Evolutionary conservation across 2,888 invertebrate genomes (phyloP), one percentile per base, ranked within the genome.

Genomic region (Argyresthia albistria): DNA sequence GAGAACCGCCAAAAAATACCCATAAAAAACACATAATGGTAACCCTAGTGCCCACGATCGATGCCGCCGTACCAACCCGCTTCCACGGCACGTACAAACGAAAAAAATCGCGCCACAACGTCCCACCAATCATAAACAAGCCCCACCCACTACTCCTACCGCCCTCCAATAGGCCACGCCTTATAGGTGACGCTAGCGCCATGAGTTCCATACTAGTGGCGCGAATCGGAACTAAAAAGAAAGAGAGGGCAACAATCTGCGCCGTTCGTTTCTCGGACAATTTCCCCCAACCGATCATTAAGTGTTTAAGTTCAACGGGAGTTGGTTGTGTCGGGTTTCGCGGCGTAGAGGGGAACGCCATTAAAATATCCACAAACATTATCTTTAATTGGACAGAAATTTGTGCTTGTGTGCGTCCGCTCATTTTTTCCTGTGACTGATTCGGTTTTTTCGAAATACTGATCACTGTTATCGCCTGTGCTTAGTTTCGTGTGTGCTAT

Each of bases 291-390:
- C 87, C 80, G 79, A 76, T 87, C 87, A 87, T 87, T 87, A 87
- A 87, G 87, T 87, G 87, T 87, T 87, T 87, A 87, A 87, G 78
- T 80, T 80, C 86, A 76, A 80, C 83, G 76, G 76, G 83, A 82
- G 87, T 81, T 86, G 87, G 87, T 86, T 87, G 87, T 87, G 87
- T 87, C 87, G 83, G 78, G 69, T 87, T 86, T 82, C 86, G 65
- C 72, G 82, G 81, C 83, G 81, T 36, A 54, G 54, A 52, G 86
- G 87, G 87, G 83, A 74, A 76, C 81, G 79, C 81, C 84, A 87
- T 87, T 87, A 87, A 86, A 87, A 87, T 84, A 83, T 86, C 84
- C 78, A 82, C 84, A 84, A 84, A 84, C 84, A 87, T 87, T 87
- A 87, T 76, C 84, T 84, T 83, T 87, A 87, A 87, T 87, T 87